Evolutionary conservation across 1,140 invertebrate species (phyloP), one percentile per base, ranked within the genome.

Genomic region (Ostrea denselamellosa): DNA sequence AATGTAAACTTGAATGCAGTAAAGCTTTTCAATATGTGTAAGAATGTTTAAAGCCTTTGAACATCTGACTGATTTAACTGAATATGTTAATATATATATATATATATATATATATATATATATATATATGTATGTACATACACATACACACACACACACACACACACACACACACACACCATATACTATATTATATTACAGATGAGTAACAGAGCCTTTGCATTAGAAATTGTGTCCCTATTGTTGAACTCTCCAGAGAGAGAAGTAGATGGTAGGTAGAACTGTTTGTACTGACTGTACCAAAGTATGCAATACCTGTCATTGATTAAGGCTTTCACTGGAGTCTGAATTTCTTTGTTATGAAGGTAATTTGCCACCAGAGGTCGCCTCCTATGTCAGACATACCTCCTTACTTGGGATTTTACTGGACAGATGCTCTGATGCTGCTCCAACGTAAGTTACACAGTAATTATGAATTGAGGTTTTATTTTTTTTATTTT

Each of bases 161-260:
- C n/a, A n/a, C n/a, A n/a, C n/a, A n/a, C n/a, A n/a, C n/a, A n/a
- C n/a, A n/a, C n/a, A n/a, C n/a, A n/a, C n/a, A n/a, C n/a, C n/a
- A n/a, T n/a, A n/a, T n/a, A n/a, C n/a, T 62, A 62, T 7, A 62
- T 19, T 17, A 19, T 28, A 34, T 92, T 90, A 5, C 89, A 94
- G 93, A 91, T 90, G n/a, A 93, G 91, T 19, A 93, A 94, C 86
- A 94, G 96, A 89, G 92, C 96, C 83, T 96, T 96, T 92, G 95
- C 95, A 10, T 93, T 96, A 58, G 96, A 97, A 90, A 93, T 97
- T 8, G 94, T 96, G 10, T 93, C 94, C 0, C 94, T 95, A 88
- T 90, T 96, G 19, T 83, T 97, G 9, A 90, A 92, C 4, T 89
- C 91, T 14, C 94, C 93, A 22, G 93, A 92, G 89, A 93, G 89